Base-by-base conservation (phyloP, 2,113 vertebrate genomes). In the Ophthalmolycus amberensis region DNA sequence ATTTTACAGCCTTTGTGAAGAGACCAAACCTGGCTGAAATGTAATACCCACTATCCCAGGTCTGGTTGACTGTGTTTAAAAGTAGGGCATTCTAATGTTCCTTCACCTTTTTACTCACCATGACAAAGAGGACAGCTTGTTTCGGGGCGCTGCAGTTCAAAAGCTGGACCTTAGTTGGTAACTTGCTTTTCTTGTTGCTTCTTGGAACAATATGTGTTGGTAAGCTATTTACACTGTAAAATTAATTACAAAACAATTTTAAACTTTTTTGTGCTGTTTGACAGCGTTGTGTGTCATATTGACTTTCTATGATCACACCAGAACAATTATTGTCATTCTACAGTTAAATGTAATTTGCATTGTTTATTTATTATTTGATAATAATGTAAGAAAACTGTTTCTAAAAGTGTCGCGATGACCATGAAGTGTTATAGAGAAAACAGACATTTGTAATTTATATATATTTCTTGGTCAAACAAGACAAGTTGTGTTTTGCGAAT, bases 11-110 rank as follows among this genome's bases (percentile, higher is more conserved):
- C 37, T 84, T 79, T 84, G 71, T 86, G 6, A 76, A 20, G 64
- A 83, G 46, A 54, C 64, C 70, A 87, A 86, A 42, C 56, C 82
- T 67, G 27, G 14, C 32, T 90, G 88, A 82, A 86, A 92, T 81
- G 3, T 54, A 34, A 91, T 29, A 63, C 84, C 54, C 3, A 16
- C 77, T 63, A 58, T 82, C 60, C 32, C 60, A 22, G 38, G 11
- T 68, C 20, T n/a, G 40, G 6, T 71, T 83, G 69, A 10, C 74
- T 79, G 32, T 80, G 9, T 37, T 38, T 67, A 40, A 82, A 83
- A 75, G 58, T 78, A 12, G 81, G 73, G 2, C 48, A 44, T 59
- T 20, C 72, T 65, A 50, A 22, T 29, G 34, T 80, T 77, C 56
- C 54, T 42, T 72, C 60, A 27, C n/a, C 44, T 72, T 76, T 72